A percentile compares a stretch with the other conserved stretches of the same genome.
phyloP scores from a whole-genome alignment of 1,140 invertebrate species.

The Theocolax elegans region DNA sequence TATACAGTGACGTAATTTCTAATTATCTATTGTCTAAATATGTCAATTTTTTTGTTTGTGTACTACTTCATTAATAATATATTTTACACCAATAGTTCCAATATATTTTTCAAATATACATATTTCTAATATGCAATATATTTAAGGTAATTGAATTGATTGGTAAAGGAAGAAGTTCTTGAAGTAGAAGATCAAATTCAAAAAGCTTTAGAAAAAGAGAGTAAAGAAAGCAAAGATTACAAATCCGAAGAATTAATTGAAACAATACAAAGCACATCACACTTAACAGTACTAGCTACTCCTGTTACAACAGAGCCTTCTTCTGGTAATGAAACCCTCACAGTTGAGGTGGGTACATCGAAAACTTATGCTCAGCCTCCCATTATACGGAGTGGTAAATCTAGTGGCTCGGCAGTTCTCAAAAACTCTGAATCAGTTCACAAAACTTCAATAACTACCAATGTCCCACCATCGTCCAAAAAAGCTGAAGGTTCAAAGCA shows the following conservation, averaged over 20 bases:
- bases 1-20: too few species aligned
- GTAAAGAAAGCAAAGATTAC: conserved; percentile 46
- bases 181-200: conserved; percentile 88
- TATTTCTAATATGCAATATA: too few species aligned
- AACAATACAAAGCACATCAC: conserved; percentile 46
- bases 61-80: conserved; percentile 28
- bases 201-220: conserved; percentile 77
- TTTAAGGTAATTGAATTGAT: conserved; percentile 94
- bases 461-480: conserved; percentile 54
- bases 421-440: conserved; percentile 41
- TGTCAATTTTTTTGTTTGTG: too few species aligned
- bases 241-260: conserved; percentile 36
- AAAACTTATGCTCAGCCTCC: neutral
- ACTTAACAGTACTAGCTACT: conserved; percentile 52
- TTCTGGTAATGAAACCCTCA: conserved; percentile 51
- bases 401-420: neutral
- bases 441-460: conserved; percentile 50
- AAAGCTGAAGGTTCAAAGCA: conserved; percentile 64
- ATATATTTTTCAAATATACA: too few species aligned
- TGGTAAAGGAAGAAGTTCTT: conserved; percentile 91
- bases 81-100: too few species aligned
- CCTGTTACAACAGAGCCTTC: conserved; percentile 51
- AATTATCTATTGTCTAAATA: too few species aligned
- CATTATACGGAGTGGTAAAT: conserved; percentile 17
- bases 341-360: conserved; percentile 44